Percentiles rank a stretch among this genome's conserved stretches.
phyloP scores from a whole-genome alignment of 1,140 invertebrate genomes.

The Anthonomus grandis region DNA sequence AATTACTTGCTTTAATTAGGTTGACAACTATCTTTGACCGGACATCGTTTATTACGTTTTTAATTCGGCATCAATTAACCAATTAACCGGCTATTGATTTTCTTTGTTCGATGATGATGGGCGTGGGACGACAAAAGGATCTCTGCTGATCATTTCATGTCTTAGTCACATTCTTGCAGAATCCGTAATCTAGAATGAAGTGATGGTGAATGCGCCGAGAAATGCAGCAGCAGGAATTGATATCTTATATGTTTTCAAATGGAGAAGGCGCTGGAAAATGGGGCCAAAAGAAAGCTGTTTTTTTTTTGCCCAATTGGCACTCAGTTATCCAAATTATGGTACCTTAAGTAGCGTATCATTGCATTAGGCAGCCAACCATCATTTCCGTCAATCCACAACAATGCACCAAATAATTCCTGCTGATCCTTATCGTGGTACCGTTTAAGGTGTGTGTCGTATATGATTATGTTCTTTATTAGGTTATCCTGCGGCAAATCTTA shows the following conservation, averaged over 20 bases:
- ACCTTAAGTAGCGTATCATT: not conserved
- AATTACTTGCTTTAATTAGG: too few species aligned
- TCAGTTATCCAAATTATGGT: not conserved
- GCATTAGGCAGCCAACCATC: slow-evolving; percentile 1
- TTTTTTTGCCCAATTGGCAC: not conserved
- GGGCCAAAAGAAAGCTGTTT: not conserved
- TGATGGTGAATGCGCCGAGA: too few species aligned
- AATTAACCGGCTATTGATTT: too few species aligned
- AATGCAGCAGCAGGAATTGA: too few species aligned
- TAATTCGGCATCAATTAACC: too few species aligned
- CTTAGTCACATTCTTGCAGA: too few species aligned
- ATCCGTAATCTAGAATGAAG: too few species aligned
- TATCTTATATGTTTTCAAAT: not conserved
- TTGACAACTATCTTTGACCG: too few species aligned
- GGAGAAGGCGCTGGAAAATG: not conserved
- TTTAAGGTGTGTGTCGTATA: slow-evolving; percentile 14
- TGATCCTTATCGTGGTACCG: slow-evolving; percentile 1
- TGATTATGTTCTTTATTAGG: slow-evolving; percentile 16
- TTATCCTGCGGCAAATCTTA: slow-evolving; percentile 12
- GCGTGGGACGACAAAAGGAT: too few species aligned
- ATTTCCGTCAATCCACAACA: not conserved
- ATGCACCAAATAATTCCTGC: not conserved
- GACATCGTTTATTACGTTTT: too few species aligned
- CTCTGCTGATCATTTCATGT: too few species aligned
- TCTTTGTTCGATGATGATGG: too few species aligned